Evolutionary conservation across 2,797 vertebrate genomes (phyloP).

Genomic region (Dendrocincla fuliginosa): DNA sequence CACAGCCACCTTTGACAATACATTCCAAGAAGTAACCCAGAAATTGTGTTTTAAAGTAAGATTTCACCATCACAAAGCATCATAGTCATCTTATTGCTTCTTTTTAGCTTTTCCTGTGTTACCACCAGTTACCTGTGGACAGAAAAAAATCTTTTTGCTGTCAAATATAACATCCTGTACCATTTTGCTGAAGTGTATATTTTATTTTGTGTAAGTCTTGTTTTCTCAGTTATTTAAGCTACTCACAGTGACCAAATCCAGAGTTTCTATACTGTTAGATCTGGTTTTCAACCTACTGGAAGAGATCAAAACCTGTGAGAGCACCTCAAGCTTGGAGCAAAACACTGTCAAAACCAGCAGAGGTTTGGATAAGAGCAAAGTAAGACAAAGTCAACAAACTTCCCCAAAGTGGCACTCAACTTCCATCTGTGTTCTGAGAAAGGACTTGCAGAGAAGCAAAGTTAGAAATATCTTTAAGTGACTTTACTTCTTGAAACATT

Average conservation of each 20-base stretch:
- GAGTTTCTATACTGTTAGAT: too few relatives aligned
- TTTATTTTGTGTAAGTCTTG: not conserved
- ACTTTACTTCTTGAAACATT: not conserved
- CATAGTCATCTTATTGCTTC: too few relatives aligned
- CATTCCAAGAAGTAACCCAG: too few relatives aligned
- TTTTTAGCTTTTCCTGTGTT: too few relatives aligned
- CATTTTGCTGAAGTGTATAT: not conserved
- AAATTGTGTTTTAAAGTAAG: too few relatives aligned
- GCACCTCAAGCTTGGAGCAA: not conserved
- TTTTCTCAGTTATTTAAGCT: not conserved
- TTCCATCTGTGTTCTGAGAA: not conserved
- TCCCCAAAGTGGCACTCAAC: rapidly evolving
- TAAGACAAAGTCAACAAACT: not conserved
- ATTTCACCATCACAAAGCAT: too few relatives aligned
- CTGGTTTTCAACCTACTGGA: not conserved
- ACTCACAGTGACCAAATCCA: not conserved
- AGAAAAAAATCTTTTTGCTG: not conserved
- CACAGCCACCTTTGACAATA: too few relatives aligned
- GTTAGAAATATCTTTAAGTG: not conserved
- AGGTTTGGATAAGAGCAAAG: not conserved
- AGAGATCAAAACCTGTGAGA: not conserved
- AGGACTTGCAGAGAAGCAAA: not conserved
- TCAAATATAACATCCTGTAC: not conserved
- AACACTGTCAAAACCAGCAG: not conserved
- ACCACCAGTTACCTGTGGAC: not conserved